A percentile compares a stretch with the other conserved stretches of the same genome.
These are phyloP conservation scores for Bothrops jararaca DNA, from an alignment of 2,113 vertebrate genomes.

Conservation along the genomic window DNA sequence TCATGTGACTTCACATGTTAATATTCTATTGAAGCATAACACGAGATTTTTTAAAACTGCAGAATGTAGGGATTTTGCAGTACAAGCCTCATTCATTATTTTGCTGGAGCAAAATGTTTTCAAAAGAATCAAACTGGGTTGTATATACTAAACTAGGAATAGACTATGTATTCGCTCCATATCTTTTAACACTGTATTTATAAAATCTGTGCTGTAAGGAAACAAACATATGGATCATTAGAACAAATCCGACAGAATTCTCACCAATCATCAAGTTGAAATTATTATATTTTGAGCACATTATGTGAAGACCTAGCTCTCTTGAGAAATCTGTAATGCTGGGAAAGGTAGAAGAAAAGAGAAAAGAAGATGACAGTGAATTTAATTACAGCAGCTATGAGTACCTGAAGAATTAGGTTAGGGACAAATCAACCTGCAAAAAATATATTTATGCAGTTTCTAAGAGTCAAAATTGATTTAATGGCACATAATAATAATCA, in stretches of 20 bases:
- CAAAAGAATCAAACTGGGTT: neutral
- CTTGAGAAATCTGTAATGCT: neutral
- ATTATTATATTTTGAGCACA: neutral
- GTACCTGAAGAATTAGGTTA: neutral
- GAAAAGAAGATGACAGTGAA: neutral
- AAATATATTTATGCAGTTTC: neutral
- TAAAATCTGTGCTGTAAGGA: neutral
- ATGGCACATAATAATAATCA: neutral
- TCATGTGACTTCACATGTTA: neutral
- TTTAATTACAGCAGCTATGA: neutral
- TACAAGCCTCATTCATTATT: neutral
- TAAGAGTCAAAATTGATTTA: neutral
- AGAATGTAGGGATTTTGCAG: neutral
- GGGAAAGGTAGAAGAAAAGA: neutral
- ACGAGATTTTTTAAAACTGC: neutral
- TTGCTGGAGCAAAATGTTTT: neutral
- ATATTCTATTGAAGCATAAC: neutral
- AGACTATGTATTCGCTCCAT: neutral
- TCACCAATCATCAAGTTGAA: neutral
- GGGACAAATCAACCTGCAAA: neutral
- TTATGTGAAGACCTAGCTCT: neutral
- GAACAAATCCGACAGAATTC: neutral
- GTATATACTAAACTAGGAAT: neutral
- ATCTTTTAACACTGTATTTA: neutral
- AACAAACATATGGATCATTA: neutral